Conservation (phyloP, 2,113 vertebrate genomes). For the Hystrix brachyura region DNA sequence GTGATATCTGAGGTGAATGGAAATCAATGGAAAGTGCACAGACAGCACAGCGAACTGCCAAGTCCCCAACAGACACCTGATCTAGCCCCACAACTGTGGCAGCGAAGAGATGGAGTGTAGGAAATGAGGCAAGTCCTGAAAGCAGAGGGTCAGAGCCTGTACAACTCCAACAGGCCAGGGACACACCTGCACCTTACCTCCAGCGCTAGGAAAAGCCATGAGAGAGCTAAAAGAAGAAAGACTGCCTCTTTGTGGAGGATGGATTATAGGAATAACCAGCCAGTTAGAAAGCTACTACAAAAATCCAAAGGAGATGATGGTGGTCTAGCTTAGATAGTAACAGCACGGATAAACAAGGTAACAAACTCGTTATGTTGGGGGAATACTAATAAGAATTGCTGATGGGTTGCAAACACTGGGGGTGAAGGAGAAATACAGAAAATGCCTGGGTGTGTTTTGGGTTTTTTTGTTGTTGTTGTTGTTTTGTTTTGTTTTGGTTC, state of each 20-base stretch:
- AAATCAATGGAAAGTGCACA: neutral
- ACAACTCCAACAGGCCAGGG: rapidly evolving
- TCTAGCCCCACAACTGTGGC: neutral
- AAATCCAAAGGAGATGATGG: neutral
- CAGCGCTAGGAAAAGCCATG: neutral
- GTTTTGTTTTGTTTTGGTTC: neutral
- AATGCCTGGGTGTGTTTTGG: neutral
- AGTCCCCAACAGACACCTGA: neutral
- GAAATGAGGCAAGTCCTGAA: neutral
- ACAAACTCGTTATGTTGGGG: neutral
- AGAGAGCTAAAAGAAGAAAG: neutral
- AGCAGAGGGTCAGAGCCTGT: neutral
- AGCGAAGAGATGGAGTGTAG: neutral
- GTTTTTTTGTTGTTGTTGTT: neutral
- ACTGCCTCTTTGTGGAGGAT: neutral
- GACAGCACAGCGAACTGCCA: neutral
- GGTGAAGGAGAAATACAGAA: neutral
- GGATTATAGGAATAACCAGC: neutral
- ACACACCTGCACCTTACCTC: neutral
- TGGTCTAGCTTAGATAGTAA: neutral
- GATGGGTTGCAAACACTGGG: neutral
- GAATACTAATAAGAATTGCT: neutral
- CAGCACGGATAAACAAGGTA: neutral
- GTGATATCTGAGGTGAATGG: neutral
- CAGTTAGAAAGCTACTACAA: neutral